Base-by-base conservation (phyloP, 1,140 invertebrate species). In the Solenopsis fugax region DNA sequence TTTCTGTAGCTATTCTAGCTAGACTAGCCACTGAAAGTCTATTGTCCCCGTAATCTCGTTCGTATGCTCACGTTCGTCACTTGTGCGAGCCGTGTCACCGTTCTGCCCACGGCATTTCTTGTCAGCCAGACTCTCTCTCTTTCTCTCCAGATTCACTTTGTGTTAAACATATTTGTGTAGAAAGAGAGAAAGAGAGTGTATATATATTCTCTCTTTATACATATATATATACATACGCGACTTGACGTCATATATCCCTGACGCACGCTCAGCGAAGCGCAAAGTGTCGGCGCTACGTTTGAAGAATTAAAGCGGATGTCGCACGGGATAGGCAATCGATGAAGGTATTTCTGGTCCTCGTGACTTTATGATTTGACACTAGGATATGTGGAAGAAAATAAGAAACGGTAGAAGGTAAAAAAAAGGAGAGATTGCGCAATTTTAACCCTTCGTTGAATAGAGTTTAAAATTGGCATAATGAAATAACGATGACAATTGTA, bases 281-380 rank as follows among this genome's bases (percentile, higher is more conserved):
- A 18, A 84, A 84, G 54, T 73, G 69, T 73, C 69, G 80, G 52
- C 54, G 41, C 69, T 18, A 60, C 54, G 80, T 84, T 75, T 84
- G 52, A 84, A 84, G 80, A 84, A 84, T 84, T 84, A 84, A 84
- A 84, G 80, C n/a, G 71, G 69, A 84, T 84, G 29, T 84, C 29
- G 41, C 69, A 75, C 29, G 80, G 69, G 69, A 73, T 60, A 73
- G 29, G 12, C 54, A 84, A 84, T 84, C 80, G 80, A 84, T 84
- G 69, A 50, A 60, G 80, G 50, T 84, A 84, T 84, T 75, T 24
- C 29, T 62, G 45, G 54, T 34, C 41, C 16, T 56, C 41, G 54
- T 73, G 67, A 62, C 29, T 84, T 75, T 48, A 84, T 4, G 29
- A 84, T 62, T 73, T 75, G 41, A 84, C 41, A 84, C 54, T 80